Percentiles rank a stretch among this genome's conserved stretches.
Evolutionary conservation across 2,113 vertebrate species (phyloP).

Genomic region (Grammomys surdaster): DNA sequence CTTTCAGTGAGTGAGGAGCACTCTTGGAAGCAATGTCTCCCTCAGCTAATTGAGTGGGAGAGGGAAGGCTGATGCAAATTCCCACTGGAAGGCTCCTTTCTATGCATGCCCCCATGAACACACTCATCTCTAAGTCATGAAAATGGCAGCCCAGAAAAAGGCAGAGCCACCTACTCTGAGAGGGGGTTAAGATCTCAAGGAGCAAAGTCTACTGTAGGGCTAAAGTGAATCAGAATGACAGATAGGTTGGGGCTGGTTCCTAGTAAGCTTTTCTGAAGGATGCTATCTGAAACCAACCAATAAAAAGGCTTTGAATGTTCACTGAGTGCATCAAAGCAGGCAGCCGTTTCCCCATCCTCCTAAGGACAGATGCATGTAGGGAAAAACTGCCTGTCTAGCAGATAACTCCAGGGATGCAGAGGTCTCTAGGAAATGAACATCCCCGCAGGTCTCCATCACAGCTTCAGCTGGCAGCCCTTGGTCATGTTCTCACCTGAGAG

Average conservation of each 20-base stretch:
- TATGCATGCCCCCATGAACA: no score
- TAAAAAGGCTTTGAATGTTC: not conserved
- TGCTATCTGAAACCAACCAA: no score
- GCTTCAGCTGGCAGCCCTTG: not conserved
- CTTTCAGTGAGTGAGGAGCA: not conserved
- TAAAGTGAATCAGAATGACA: no score
- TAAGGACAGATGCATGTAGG: not conserved
- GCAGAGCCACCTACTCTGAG: not conserved
- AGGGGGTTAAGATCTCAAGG: not conserved
- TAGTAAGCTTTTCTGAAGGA: not conserved
- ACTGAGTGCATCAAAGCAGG: not conserved
- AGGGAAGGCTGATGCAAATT: no score
- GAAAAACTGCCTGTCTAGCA: not conserved
- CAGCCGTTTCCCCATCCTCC: fast-evolving
- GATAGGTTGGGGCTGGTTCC: not conserved
- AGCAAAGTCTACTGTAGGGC: not conserved
- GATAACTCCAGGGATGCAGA: no score
- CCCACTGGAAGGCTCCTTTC: not conserved
- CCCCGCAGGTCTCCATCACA: fast-evolving
- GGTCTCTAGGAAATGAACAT: not conserved
- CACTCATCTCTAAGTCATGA: not conserved
- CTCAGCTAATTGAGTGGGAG: no score
- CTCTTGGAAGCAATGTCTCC: no score
- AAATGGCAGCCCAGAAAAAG: no score
- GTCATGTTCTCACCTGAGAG: not conserved